Percentiles rank a stretch among this genome's conserved stretches.
phyloP scores from a whole-genome alignment of 2,113 vertebrate species.

The Chaenogobius annularis region DNA sequence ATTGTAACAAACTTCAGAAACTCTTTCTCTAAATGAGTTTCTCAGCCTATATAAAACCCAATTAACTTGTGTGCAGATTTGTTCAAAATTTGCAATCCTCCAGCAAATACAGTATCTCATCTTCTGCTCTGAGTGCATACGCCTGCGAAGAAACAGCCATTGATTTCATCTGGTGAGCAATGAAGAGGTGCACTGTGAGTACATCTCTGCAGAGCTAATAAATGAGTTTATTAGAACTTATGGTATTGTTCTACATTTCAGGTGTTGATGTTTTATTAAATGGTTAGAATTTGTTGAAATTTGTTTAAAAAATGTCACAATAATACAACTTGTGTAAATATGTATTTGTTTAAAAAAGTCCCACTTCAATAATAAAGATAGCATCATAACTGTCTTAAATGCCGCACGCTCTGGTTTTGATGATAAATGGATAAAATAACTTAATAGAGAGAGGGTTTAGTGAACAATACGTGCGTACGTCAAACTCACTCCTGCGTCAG shows the following conservation, averaged over 20 bases:
- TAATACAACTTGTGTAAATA: too few relatives aligned
- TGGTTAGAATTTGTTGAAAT: background rate
- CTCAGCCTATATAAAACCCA: conserved; percentile 36
- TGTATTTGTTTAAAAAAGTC: too few relatives aligned
- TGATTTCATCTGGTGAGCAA: conserved; percentile 15
- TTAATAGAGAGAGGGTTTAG: too few relatives aligned
- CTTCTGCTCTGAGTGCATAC: conserved; percentile 47
- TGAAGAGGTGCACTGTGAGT: background rate
- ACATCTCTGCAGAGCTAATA: background rate
- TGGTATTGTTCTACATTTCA: background rate
- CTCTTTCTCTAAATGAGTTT: conserved; percentile 41
- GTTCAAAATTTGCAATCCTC: conserved; percentile 44
- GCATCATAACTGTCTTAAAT: too few relatives aligned
- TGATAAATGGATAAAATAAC: too few relatives aligned
- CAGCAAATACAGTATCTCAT: conserved; percentile 49
- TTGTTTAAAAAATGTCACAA: background rate
- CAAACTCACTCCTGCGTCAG: conserved; percentile 9
- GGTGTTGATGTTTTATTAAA: background rate
- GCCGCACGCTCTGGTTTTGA: too few relatives aligned
- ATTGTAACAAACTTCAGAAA: conserved; percentile 3
- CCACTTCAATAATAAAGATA: too few relatives aligned
- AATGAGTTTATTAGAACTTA: background rate
- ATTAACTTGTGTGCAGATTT: conserved; percentile 44
- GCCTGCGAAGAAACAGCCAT: conserved; percentile 27
- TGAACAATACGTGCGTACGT: background rate